A percentile compares a stretch with the other conserved stretches of the same genome.
Evolutionary conservation across 2,797 vertebrate species (phyloP).

Genomic region (Hyperoplus immaculatus): DNA sequence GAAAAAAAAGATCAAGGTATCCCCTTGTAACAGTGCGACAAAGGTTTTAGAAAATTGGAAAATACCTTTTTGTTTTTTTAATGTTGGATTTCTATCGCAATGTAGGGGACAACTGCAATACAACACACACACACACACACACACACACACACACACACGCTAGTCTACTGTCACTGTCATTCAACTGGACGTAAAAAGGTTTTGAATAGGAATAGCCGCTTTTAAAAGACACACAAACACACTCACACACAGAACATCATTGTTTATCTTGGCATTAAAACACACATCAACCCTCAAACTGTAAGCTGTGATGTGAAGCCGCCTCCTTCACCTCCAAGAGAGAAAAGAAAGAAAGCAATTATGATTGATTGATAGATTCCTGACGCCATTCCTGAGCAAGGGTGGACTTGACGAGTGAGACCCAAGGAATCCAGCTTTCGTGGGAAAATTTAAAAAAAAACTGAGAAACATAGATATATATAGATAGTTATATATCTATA

Average conservation of each 20-base stretch:
- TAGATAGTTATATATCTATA: too few species aligned
- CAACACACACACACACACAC: conserved; percentile 54
- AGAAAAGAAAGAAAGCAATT: conserved; percentile 15
- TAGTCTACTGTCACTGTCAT: conserved; percentile 43
- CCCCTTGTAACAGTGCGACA: conserved; percentile 46
- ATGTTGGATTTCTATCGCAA: conserved; percentile 58
- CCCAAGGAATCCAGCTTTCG: conserved; percentile 71
- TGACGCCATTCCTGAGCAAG: conserved; percentile 83
- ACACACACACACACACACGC: conserved; percentile 64
- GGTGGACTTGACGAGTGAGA: conserved; percentile 78
- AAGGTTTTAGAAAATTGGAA: conserved; percentile 53
- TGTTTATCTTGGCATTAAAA: conserved; percentile 78
- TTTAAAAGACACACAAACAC: conserved; percentile 47
- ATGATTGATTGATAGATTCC: conserved; percentile 72
- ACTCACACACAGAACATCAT: background rate
- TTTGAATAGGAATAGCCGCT: conserved; percentile 48
- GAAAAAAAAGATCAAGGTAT: conserved; percentile 20
- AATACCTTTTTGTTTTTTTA: conserved; percentile 44
- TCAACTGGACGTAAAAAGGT: conserved; percentile 58
- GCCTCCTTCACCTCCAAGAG: conserved; percentile 26
- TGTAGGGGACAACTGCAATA: conserved; percentile 14
- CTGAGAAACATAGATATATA: conserved; percentile 16
- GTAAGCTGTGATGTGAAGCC: conserved; percentile 60
- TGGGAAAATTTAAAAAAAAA: conserved; percentile 23
- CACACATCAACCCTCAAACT: conserved; percentile 50